Conservation (phyloP, 2,797 vertebrate species). For the Xenopus petersii region DNA sequence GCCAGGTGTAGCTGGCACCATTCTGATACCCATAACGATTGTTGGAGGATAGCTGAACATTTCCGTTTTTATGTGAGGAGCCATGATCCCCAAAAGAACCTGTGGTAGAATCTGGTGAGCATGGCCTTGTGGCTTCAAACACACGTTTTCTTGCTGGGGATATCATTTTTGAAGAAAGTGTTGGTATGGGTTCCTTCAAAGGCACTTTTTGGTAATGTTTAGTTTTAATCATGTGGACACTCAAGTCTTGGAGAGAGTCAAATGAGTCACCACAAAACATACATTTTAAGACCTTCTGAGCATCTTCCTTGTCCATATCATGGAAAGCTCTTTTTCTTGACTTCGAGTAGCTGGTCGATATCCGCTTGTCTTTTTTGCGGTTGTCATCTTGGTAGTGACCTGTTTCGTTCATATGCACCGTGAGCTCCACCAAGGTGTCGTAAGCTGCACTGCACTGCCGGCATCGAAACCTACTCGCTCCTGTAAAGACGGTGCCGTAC, state of each 20-base stretch:
- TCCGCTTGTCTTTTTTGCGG: conserved; percentile 85
- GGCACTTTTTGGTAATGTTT: conserved; percentile 99
- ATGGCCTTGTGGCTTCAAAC: conserved; percentile 88
- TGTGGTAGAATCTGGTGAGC: conserved; percentile 94
- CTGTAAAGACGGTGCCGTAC: conserved; percentile 88
- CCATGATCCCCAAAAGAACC: conserved; percentile 81
- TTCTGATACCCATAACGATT: conserved; percentile 97
- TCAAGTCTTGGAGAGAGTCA: conserved; percentile 95
- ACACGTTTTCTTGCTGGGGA: conserved; percentile 90
- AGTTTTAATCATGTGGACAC: conserved; percentile 99
- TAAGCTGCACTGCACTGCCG: conserved; percentile 96
- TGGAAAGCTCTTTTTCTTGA: conserved; percentile 90
- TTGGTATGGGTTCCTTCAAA: conserved; percentile 98
- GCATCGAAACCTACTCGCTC: conserved; percentile 94
- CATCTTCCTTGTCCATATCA: conserved; percentile 96
- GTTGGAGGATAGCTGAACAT: conserved; percentile 77
- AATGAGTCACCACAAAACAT: conserved; percentile 99
- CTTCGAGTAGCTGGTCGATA: conserved; percentile 87
- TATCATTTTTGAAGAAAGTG: conserved; percentile 89
- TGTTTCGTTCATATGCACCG: conserved; percentile 95
- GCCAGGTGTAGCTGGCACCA: conserved; percentile 97
- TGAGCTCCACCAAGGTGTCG: conserved; percentile 93
- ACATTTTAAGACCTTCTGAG: conserved; percentile 95
- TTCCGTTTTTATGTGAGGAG: conserved; percentile 74
- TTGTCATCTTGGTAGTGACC: conserved; percentile 98